These are phyloP conservation scores for Philopotamus ludificatus DNA, from an alignment of 1,140 invertebrate genomes.

Conservation along the genomic window DNA sequence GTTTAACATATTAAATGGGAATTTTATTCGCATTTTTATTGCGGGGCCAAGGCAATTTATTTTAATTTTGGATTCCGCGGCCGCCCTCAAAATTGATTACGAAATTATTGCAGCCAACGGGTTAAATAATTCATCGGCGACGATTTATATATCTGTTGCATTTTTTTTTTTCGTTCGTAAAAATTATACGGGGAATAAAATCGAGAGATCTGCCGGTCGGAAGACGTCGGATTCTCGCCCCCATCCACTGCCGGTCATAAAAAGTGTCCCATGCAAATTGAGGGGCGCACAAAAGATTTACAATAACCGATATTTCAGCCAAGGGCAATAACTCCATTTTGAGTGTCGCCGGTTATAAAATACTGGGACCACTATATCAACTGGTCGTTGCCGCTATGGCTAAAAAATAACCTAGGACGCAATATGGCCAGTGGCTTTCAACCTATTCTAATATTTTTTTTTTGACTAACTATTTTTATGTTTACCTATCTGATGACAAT, in stretches of 20 bases:
- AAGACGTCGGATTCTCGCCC: too few species aligned
- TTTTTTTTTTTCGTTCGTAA: too few species aligned
- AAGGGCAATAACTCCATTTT: conserved; percentile 37
- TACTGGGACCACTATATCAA: conserved; percentile 34
- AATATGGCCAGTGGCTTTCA: too few species aligned
- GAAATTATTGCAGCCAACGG: conserved; percentile 25
- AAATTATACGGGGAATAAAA: too few species aligned
- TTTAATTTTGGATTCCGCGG: conserved; percentile 30
- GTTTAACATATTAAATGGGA: conserved; percentile 38
- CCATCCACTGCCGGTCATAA: too few species aligned
- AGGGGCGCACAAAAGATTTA: conserved; percentile 35
- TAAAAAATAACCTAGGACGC: too few species aligned
- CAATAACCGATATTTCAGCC: conserved; percentile 35
- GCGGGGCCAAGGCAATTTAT: conserved; percentile 29
- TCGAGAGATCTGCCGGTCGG: too few species aligned
- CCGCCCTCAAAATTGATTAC: conserved; percentile 26
- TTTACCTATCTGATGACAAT: too few species aligned
- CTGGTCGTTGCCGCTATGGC: conserved; percentile 31
- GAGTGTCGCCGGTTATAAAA: conserved; percentile 38
- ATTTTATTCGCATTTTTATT: conserved; percentile 35
- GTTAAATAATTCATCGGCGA: too few species aligned
- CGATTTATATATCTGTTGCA: too few species aligned
- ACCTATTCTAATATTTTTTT: too few species aligned
- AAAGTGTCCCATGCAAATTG: conserved; percentile 36
- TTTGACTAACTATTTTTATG: too few species aligned